Conservation (phyloP, 2,113 vertebrate species). For the Brachyistius frenatus region DNA sequence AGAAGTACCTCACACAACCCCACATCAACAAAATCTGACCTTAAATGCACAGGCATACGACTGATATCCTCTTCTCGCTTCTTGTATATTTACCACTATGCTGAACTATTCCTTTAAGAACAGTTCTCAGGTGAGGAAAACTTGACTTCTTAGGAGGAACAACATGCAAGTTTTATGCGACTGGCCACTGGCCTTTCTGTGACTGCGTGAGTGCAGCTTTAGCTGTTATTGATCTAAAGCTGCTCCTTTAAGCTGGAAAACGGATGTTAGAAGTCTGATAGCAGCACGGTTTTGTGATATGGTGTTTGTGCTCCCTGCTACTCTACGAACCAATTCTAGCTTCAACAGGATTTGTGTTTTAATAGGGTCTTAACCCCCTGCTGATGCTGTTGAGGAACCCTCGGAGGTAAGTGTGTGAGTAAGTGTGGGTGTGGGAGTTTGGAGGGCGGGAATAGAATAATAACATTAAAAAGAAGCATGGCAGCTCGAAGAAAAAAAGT, state of each 20-base stretch:
- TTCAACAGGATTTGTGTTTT: constrained; percentile 73
- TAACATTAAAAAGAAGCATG: constrained; percentile 5
- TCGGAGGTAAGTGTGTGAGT: constrained; percentile 48
- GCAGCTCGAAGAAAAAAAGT: constrained; percentile 9
- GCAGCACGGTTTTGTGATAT: constrained; percentile 40
- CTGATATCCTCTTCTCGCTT: not conserved
- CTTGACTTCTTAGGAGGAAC: constrained; percentile 29
- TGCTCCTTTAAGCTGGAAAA: constrained; percentile 56
- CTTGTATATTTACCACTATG: not conserved
- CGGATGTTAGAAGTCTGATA: constrained; percentile 43
- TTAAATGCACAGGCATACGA: not conserved
- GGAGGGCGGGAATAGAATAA: not conserved
- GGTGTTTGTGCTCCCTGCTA: constrained; percentile 47
- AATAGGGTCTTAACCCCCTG: constrained; percentile 69
- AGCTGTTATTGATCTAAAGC: constrained; percentile 67
- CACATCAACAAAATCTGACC: too few relatives aligned
- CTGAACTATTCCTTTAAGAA: constrained; percentile 1
- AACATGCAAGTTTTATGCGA: constrained; percentile 27
- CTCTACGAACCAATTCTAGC: constrained; percentile 61
- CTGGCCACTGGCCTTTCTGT: constrained; percentile 38
- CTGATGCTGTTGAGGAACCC: constrained; percentile 47
- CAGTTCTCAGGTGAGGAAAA: not conserved
- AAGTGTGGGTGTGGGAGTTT: constrained; percentile 2
- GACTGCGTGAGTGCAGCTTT: constrained; percentile 40
- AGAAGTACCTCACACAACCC: too few relatives aligned